These are phyloP conservation scores for Cryptophagus acutangulus DNA, from an alignment of 2,888 invertebrate species.

Conservation along the genomic window DNA sequence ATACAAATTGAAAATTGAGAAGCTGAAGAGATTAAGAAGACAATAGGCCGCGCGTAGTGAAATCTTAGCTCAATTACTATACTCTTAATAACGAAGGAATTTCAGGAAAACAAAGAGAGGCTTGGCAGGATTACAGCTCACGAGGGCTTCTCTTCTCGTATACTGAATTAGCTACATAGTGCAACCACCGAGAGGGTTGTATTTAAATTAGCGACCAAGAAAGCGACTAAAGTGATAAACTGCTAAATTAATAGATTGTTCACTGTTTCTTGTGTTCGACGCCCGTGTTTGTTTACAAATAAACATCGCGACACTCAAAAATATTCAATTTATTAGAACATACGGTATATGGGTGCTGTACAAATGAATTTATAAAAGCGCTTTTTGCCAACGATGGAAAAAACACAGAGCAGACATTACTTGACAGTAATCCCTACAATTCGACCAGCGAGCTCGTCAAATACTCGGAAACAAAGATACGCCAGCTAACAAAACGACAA, in stretches of 20 bases:
- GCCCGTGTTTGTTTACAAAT: too few species aligned
- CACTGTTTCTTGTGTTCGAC: constrained; percentile 20
- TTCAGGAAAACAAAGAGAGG: constrained; percentile 36
- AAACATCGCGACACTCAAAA: too few species aligned
- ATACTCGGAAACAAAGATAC: constrained; percentile 3
- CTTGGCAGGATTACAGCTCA: constrained; percentile 36
- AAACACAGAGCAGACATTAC: constrained; percentile 10
- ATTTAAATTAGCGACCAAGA: constrained; percentile 42
- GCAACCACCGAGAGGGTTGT: constrained; percentile 32
- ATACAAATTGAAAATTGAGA: constrained; percentile 32
- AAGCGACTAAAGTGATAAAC: constrained; percentile 42
- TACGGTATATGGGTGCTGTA: too few species aligned
- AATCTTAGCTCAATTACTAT: constrained; percentile 38
- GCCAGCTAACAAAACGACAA: background rate
- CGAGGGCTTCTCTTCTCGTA: constrained; percentile 24
- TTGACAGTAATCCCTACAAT: constrained; percentile 11
- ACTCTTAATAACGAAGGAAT: constrained; percentile 38
- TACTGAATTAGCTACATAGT: constrained; percentile 30
- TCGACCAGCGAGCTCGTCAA: constrained; percentile 8
- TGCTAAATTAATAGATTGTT: constrained; percentile 40
- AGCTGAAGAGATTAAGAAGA: constrained; percentile 29
- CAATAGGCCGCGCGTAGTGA: constrained; percentile 28
- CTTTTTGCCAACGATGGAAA: background rate
- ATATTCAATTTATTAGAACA: too few species aligned
- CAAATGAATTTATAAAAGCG: constrained; percentile 7